Evolutionary conservation across 2,113 vertebrate species (phyloP), one percentile per base, ranked within the genome.

Genomic region (Macaca nemestrina): DNA sequence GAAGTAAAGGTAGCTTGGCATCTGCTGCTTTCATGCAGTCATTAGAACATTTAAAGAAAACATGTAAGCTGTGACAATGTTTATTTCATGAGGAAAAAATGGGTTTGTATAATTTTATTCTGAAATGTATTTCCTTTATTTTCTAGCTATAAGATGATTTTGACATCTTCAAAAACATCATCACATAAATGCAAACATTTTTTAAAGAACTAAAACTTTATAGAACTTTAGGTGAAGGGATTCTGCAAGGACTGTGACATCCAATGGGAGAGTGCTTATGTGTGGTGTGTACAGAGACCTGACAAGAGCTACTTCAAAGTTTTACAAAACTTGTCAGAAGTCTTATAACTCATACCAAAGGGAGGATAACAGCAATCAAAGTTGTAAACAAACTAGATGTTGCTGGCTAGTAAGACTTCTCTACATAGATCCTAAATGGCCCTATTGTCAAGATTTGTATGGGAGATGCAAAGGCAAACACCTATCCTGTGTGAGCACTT

Each of bases 71-170:
- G 11, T 61, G 45, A 9, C 55, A 70, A 78, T 32, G 73, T 73
- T 52, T 32, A 70, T 93, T 90, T 68, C n/a, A 68, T 40, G 50
- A 96, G 82, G 85, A 94, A 38, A 4, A 91, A 59, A 67, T 88
- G 13, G 38, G 2, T 76, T 93, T 72, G 16, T 93, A 83, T 27
- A 64, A 43, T 95, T 81, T 89, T 95, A 82, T 89, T 89, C 38
- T 94, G 59, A 94, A 82, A 83, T 48, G 4, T 68, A 30, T 55
- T 72, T 93, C 67, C 20, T 91, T 80, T 30, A 90, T 80, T 92
- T 40, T 82, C 59, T 82, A 87, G 75, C 27, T 45, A 35, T 57
- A 73, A 95, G 84, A 76, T 48, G 23, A 5, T 27, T 50, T 91
- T 89, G 52, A 18, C 18, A 61, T 84, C 55, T 90, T 89, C n/a